phyloP scores from a whole-genome alignment of 2,888 invertebrate genomes.

The Calephelis perditalis region DNA sequence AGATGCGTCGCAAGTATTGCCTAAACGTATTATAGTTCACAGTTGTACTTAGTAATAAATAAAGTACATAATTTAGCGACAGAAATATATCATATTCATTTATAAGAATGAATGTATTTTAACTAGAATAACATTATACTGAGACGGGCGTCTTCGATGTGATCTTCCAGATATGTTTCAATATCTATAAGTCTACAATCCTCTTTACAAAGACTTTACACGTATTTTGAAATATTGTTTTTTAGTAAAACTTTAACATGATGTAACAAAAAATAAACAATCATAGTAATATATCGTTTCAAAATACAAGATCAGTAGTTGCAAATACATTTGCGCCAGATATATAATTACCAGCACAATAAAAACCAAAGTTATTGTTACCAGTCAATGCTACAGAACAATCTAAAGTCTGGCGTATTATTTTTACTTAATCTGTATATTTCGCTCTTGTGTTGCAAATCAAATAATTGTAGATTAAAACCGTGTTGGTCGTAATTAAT shows the following conservation, averaged over 20 bases:
- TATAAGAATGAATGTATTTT: conserved; percentile 9
- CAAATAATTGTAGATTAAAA: neutral
- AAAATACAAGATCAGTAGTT: neutral
- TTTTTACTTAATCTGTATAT: too few species aligned
- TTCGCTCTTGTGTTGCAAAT: neutral
- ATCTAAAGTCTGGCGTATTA: too few species aligned
- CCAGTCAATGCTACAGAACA: too few species aligned
- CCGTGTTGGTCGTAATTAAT: neutral
- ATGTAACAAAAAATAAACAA: neutral
- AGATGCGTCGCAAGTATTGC: conserved; percentile 5
- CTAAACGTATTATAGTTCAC: conserved; percentile 5
- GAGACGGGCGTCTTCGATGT: conserved; percentile 6
- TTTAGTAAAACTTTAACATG: conserved; percentile 7
- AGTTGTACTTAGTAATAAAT: conserved; percentile 45
- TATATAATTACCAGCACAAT: neutral
- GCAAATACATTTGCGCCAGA: neutral
- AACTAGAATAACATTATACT: conserved; percentile 1
- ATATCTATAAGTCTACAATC: conserved; percentile 8
- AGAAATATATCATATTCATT: conserved; percentile 8
- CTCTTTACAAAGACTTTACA: conserved; percentile 5
- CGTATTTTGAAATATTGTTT: conserved; percentile 5
- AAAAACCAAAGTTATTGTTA: too few species aligned
- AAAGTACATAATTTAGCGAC: conserved; percentile 56
- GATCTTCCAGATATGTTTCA: conserved; percentile 4
- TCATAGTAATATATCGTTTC: neutral